Evolutionary conservation across 1,140 invertebrate species (phyloP).

Genomic region (Aphis craccivora): DNA sequence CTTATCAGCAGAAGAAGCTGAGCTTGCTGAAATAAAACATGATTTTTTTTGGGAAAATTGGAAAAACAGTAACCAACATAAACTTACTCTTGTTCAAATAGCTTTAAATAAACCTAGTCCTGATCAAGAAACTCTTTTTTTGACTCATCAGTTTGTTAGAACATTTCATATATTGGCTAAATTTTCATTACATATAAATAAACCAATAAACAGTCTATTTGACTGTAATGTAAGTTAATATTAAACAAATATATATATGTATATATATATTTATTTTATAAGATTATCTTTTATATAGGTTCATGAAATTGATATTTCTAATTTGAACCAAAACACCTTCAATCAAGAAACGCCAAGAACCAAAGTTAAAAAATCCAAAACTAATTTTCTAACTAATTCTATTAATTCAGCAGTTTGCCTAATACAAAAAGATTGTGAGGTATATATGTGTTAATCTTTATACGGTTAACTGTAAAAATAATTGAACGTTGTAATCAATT

Average conservation of each 20-base stretch:
- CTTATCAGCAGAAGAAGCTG: conserved; percentile 48
- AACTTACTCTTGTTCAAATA: conserved; percentile 71
- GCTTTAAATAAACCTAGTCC: conserved; percentile 78
- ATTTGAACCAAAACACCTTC: conserved; percentile 32
- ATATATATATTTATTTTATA: not conserved
- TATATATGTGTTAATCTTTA: conserved; percentile 9
- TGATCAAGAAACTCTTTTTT: conserved; percentile 77
- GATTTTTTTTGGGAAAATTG: conserved; percentile 60
- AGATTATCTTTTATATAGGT: conserved; percentile 22
- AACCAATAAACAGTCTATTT: conserved; percentile 79
- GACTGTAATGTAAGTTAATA: conserved; percentile 71
- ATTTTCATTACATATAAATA: conserved; percentile 78
- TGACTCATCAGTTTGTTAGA: conserved; percentile 67
- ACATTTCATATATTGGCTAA: conserved; percentile 80
- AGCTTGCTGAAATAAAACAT: conserved; percentile 58
- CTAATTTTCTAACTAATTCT: conserved; percentile 38
- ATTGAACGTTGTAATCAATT: not conserved
- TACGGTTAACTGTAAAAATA: not conserved
- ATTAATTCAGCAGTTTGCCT: conserved; percentile 25
- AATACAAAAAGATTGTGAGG: conserved; percentile 56
- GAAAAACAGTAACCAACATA: conserved; percentile 65
- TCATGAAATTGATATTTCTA: conserved; percentile 43
- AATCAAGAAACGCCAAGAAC: conserved; percentile 36
- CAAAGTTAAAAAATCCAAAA: conserved; percentile 45
- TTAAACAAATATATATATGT: too few species aligned